These are phyloP conservation scores for Eupeodes luniger DNA, from an alignment of 2,888 invertebrate species.

Conservation along the genomic window DNA sequence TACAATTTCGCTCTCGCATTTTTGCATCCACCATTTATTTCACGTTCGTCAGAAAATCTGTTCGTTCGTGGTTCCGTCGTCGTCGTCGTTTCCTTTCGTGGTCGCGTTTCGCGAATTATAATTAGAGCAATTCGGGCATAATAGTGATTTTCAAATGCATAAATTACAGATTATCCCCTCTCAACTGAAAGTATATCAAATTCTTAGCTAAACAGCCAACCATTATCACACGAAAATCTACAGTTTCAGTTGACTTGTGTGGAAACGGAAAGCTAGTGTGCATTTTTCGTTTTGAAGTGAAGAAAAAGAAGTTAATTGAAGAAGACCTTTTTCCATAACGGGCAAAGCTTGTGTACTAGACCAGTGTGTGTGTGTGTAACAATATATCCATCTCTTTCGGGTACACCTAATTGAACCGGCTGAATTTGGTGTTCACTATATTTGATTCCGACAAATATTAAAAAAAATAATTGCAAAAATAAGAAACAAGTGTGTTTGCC, in stretches of 20 bases:
- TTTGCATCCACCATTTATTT: slow-evolving; percentile 47
- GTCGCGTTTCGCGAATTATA: slow-evolving; percentile 68
- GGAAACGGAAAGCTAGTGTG: slow-evolving; percentile 44
- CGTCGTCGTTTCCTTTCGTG: slow-evolving; percentile 56
- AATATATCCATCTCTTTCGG: slow-evolving; percentile 47
- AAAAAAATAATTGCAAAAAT: slow-evolving; percentile 18
- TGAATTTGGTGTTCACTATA: slow-evolving; percentile 56
- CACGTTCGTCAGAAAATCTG: slow-evolving; percentile 58
- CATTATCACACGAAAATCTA: neutral
- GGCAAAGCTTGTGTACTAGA: slow-evolving; percentile 64
- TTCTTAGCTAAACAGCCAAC: slow-evolving; percentile 23
- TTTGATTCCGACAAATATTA: neutral
- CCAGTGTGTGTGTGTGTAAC: slow-evolving; percentile 15
- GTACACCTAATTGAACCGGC: slow-evolving; percentile 34
- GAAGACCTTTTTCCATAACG: slow-evolving; percentile 42
- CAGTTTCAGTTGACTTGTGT: neutral
- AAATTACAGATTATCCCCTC: slow-evolving; percentile 38
- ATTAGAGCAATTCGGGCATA: slow-evolving; percentile 51
- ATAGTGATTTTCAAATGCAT: slow-evolving; percentile 36
- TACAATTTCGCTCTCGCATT: slow-evolving; percentile 32
- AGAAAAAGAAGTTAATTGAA: slow-evolving; percentile 50
- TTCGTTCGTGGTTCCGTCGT: slow-evolving; percentile 72
- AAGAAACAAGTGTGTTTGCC: slow-evolving; percentile 2
- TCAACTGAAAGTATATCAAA: slow-evolving; percentile 13
- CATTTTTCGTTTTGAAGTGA: slow-evolving; percentile 8